Conservation (phyloP, 2,113 vertebrate genomes). For the Condylura cristata region DNA sequence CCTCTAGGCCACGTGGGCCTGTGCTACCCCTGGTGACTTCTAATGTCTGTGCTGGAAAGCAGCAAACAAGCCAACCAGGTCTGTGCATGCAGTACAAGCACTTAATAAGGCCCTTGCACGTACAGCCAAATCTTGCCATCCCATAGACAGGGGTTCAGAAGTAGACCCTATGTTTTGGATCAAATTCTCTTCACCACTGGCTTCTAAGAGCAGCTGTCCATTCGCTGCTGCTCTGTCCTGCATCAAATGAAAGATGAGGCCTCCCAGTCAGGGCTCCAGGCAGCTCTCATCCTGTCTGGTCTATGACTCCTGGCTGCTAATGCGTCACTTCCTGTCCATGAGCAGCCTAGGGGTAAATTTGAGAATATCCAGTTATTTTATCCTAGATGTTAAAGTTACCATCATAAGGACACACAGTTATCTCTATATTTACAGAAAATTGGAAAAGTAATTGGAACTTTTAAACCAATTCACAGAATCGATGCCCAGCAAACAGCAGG, state of each 20-base stretch:
- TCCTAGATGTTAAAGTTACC: conserved; percentile 9
- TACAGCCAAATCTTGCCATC: background rate
- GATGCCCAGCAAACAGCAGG: background rate
- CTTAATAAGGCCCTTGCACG: background rate
- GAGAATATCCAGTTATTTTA: background rate
- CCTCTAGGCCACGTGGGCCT: background rate
- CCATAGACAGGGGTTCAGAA: background rate
- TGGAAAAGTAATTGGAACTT: background rate
- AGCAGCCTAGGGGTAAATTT: background rate
- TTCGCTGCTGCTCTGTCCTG: background rate
- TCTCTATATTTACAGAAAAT: conserved; percentile 5
- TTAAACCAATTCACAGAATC: background rate
- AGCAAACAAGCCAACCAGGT: background rate
- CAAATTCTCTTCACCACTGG: background rate
- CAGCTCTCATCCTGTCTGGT: background rate
- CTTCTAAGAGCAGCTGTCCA: background rate
- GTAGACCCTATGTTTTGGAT: background rate
- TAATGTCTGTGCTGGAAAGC: conserved; percentile 7
- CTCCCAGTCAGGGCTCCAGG: background rate
- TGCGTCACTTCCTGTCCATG: background rate
- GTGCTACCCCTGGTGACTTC: background rate
- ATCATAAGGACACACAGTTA: background rate
- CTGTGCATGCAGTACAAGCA: background rate
- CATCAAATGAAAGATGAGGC: background rate
- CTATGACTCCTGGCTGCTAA: background rate